A percentile compares a stretch with the other conserved stretches of the same genome.
phyloP scores from a whole-genome alignment of 2,888 invertebrate genomes.

The Alloplasta piceator region DNA sequence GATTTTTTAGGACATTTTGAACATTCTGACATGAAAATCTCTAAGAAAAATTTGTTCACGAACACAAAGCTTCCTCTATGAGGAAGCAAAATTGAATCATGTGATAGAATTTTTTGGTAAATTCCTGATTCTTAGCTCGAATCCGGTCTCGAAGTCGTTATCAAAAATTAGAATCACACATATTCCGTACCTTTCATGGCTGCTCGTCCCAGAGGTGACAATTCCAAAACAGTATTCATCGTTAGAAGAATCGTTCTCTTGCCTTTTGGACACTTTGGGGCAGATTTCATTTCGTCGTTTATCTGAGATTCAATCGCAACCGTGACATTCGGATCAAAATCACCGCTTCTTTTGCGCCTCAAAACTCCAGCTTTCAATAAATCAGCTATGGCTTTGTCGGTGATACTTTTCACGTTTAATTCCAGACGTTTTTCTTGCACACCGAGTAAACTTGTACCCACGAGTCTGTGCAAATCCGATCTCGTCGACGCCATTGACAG shows the following conservation, averaged over 20 bases:
- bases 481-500: constrained; percentile 86
- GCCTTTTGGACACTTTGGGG: constrained; percentile 52
- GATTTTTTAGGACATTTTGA: too few species aligned
- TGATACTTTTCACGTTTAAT: constrained; percentile 82
- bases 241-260: constrained; percentile 74
- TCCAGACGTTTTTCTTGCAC: constrained; percentile 85
- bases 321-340: constrained; percentile 72
- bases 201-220: constrained; percentile 90
- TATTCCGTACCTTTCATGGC: constrained; percentile 89
- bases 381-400: constrained; percentile 83
- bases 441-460: constrained; percentile 87
- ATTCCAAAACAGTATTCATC: constrained; percentile 84
- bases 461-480: constrained; percentile 84
- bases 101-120: not conserved
- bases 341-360: constrained; percentile 68
- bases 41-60: too few species aligned
- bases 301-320: constrained; percentile 77
- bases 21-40: too few species aligned
- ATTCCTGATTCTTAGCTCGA: too few species aligned
- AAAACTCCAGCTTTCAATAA: constrained; percentile 84
- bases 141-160: too few species aligned
- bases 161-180: not conserved
- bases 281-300: not conserved
- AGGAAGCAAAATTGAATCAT: too few species aligned
- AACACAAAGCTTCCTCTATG: too few species aligned